Base-by-base conservation (phyloP, 2,888 invertebrate genomes). In the Meteorus cinctellus region DNA sequence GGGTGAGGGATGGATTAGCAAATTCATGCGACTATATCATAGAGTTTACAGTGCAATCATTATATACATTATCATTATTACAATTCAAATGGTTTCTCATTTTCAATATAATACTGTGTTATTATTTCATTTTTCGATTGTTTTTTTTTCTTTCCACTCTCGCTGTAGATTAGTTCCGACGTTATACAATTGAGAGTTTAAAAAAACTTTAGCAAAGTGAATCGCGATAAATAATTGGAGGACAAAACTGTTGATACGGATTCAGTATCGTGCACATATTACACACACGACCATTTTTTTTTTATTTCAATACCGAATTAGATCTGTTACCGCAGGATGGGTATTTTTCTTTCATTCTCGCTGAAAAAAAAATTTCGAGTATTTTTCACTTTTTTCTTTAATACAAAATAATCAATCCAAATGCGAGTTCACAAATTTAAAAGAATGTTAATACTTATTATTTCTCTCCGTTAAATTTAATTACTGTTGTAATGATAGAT, bases 1-100 rank as follows among this genome's bases (percentile, higher is more conserved):
- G 55, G 55, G 24, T n/a, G 55, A n/a, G 24, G 19, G 19, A 19
- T 19, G 55, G 4, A 55, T 71, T 66, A 59, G 41, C 51, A 10
- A 62, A 79, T 83, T 82, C 74, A 82, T 81, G 85, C 83, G 81
- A 81, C 83, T 84, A 83, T 55, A 55, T 82, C 82, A 83, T 83
- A 81, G 79, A 80, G 78, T 83, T 86, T 85, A 85, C 82, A 83
- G 81, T 85, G 83, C 86, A 84, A 85, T 87, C 85, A 87, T 87
- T 87, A 86, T 81, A 75, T 81, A 88, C 88, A 88, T 84, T 85
- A 84, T 84, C 82, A 82, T 84, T 85, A 86, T 87, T 87, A 86
- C 79, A 84, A 80, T 82, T 86, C 55, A 87, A 79, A 82, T 82
- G 81, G 84, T 84, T 81, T 80, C 82, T 84, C 82, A 80, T 81